Evolutionary conservation across 2,888 invertebrate genomes (phyloP).

Genomic region (Phengaris arion): DNA sequence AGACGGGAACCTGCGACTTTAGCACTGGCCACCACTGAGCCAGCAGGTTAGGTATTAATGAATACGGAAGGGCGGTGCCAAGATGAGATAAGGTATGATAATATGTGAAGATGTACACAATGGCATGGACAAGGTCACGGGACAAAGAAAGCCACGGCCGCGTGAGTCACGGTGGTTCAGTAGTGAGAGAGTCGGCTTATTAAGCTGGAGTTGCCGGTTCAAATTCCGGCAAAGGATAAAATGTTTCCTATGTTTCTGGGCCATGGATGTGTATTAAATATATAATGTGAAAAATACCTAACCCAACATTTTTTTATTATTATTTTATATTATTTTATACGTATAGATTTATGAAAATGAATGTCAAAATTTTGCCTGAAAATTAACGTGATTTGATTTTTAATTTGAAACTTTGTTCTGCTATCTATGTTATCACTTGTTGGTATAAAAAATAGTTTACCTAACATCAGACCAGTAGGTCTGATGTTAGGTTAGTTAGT

Average conservation of each 20-base stretch:
- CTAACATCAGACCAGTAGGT: too few species aligned
- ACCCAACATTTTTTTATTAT: too few species aligned
- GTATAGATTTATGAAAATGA: too few species aligned
- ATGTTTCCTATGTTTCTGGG: not conserved
- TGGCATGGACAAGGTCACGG: not conserved
- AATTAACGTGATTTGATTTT: too few species aligned
- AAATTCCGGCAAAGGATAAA: not conserved
- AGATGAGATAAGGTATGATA: not conserved
- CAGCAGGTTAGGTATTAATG: too few species aligned
- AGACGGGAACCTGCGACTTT: not conserved
- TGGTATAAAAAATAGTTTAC: too few species aligned
- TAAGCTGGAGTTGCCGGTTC: not conserved
- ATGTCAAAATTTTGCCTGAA: too few species aligned
- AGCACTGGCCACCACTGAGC: not conserved
- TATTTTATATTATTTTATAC: too few species aligned
- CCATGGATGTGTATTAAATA: not conserved
- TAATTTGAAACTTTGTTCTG: too few species aligned
- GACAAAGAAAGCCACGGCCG: conserved; percentile 15
- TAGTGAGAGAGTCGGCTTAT: not conserved
- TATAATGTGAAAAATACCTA: not conserved
- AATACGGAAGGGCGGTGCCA: conserved; percentile 4
- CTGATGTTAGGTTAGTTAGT: too few species aligned
- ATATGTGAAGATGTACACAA: conserved; percentile 4
- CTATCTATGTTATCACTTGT: too few species aligned
- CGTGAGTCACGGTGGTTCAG: not conserved